Percentiles rank a stretch among this genome's conserved stretches.
Evolutionary conservation across 2,113 vertebrate species (phyloP).

Genomic region (Anguilla rostrata): DNA sequence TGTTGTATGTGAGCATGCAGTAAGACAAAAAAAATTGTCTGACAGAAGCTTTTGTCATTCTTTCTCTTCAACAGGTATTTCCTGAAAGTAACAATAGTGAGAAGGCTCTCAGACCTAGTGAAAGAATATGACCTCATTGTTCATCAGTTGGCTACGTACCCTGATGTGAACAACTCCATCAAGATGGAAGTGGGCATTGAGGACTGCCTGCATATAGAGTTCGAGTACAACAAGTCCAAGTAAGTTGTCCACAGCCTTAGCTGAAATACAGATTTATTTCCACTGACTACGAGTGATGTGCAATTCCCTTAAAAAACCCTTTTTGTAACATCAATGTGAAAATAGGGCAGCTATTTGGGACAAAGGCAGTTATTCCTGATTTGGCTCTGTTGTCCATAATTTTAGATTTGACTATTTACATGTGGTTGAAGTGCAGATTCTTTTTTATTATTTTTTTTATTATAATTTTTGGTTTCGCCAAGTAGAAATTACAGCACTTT

Average conservation of each 20-base stretch:
- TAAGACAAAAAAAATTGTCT: too few species aligned
- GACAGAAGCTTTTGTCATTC: neutral
- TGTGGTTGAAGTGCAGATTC: too few species aligned
- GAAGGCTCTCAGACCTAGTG: slow-evolving; percentile 90
- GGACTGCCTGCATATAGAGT: slow-evolving; percentile 98
- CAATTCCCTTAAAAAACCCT: neutral
- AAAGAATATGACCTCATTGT: slow-evolving; percentile 98
- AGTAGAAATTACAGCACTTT: too few species aligned
- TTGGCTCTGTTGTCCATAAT: too few species aligned
- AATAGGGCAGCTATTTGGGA: too few species aligned
- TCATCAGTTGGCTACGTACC: slow-evolving; percentile 95
- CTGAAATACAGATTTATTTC: neutral
- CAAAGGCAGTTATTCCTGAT: too few species aligned
- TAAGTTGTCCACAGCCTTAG: slow-evolving; percentile 62
- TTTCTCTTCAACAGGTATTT: slow-evolving; percentile 81
- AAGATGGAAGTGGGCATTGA: slow-evolving; percentile 99
- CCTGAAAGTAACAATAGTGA: slow-evolving; percentile 95
- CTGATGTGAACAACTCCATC: slow-evolving; percentile 98
- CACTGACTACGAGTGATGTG: neutral
- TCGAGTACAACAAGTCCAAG: slow-evolving; percentile 99
- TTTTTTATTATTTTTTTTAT: too few species aligned
- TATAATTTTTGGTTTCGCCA: too few species aligned
- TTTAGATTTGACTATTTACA: too few species aligned
- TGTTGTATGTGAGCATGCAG: too few species aligned
- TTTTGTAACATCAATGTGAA: neutral